phyloP scores from a whole-genome alignment of 2,888 invertebrate genomes.

The Netelia virgata region DNA sequence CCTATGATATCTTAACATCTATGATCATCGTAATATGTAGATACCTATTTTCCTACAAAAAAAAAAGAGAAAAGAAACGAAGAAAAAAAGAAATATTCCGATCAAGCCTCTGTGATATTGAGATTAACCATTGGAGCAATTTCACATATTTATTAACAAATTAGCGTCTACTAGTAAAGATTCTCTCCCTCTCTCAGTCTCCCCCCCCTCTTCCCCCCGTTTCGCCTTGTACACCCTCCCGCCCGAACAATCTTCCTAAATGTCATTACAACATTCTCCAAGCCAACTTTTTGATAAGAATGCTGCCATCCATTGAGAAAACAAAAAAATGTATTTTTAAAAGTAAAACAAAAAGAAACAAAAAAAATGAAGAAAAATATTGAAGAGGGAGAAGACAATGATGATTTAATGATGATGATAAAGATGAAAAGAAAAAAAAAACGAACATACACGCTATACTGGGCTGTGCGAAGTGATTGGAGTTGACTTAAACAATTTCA shows the following conservation, averaged over 20 bases:
- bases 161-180: conserved; percentile 78
- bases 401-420: conserved; percentile 26
- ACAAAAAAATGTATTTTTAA: conserved; percentile 82
- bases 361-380: conserved; percentile 54
- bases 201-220: not conserved
- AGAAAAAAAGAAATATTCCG: conserved; percentile 79
- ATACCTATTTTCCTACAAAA: conserved; percentile 84
- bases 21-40: conserved; percentile 82
- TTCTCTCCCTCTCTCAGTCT: not conserved
- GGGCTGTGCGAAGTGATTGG: conserved; percentile 85
- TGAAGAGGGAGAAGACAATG: conserved; percentile 58
- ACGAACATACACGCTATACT: conserved; percentile 84
- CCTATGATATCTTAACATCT: conserved; percentile 71
- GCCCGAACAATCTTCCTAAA: conserved; percentile 79
- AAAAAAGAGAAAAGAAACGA: conserved; percentile 66
- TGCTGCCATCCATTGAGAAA: conserved; percentile 80
- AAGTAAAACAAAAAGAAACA: conserved; percentile 76
- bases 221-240: conserved; percentile 31
- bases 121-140: conserved; percentile 82
- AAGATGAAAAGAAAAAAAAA: conserved; percentile 69
- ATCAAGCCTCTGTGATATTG: conserved; percentile 84
- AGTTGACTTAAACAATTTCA: conserved; percentile 85
- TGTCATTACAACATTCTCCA: conserved; percentile 84
- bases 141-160: conserved; percentile 80
- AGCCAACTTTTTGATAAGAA: conserved; percentile 83